Conservation (phyloP, 2,888 invertebrate species). For the Sepioteuthis lessoniana region DNA sequence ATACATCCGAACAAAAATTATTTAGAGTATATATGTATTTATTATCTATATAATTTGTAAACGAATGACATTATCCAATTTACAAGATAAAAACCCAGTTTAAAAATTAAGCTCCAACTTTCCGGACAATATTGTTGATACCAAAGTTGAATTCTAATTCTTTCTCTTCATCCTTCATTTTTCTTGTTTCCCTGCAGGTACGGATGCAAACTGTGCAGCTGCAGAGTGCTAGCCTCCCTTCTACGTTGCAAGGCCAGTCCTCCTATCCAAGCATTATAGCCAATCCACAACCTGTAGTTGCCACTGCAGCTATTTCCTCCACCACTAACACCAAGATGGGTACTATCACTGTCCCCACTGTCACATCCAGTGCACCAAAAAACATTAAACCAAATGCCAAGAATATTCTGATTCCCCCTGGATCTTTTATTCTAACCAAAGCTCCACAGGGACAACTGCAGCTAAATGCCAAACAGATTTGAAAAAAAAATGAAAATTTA, state of each 20-base stretch:
- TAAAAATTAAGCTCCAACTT: too few relatives aligned
- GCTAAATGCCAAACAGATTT: neutral
- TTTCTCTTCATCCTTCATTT: neutral
- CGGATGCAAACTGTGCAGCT: constrained; percentile 41
- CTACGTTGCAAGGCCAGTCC: neutral
- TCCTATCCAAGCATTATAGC: constrained; percentile 37
- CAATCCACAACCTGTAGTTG: constrained; percentile 16
- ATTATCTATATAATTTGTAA: too few relatives aligned
- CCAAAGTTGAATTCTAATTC: too few relatives aligned
- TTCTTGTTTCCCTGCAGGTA: neutral
- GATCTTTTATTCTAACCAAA: constrained; percentile 41
- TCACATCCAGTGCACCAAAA: constrained; percentile 20
- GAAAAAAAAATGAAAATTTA: neutral
- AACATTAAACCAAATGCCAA: constrained; percentile 36
- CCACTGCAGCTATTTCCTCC: neutral
- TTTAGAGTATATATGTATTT: too few relatives aligned
- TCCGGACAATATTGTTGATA: too few relatives aligned
- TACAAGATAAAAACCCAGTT: too few relatives aligned
- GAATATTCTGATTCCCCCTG: constrained; percentile 41
- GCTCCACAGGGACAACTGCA: constrained; percentile 35
- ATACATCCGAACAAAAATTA: too few relatives aligned
- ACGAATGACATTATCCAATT: too few relatives aligned
- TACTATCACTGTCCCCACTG: constrained; percentile 4
- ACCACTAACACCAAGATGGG: neutral
- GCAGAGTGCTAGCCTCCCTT: neutral